Evolutionary conservation across 2,888 invertebrate genomes (phyloP), one percentile per base, ranked within the genome.

Genomic region (Nowickia ferox): DNA sequence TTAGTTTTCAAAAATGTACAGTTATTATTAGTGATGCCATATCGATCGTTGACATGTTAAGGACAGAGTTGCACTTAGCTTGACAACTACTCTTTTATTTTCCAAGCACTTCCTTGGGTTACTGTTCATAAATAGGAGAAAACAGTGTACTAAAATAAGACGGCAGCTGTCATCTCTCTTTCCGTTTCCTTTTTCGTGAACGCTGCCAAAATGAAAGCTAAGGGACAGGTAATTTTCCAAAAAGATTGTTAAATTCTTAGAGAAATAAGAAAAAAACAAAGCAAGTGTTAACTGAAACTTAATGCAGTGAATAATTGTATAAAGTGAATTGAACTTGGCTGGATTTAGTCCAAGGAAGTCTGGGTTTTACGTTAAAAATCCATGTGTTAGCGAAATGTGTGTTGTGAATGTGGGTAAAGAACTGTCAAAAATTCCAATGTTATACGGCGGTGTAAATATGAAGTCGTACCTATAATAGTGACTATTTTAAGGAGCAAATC

Each of bases 141-240:
- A 51, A 19, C 51, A 22, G 13, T 42, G 69, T 82, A 53, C 82
- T 82, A 82, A 83, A 80, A 17, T 78, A 61, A 68, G 61, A 71
- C 80, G 48, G 71, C 82, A 84, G 61, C 79, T 85, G 85, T 74
- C 69, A 57, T 8, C 30, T 65, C 76, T 80, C 89, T 92, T 92
- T 92, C 92, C 92, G 92, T 90, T 93, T 94, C 94, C 91, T 92
- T 92, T 91, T 92, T 90, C 89, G 89, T 90, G 89, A 89, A 90
- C 91, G 92, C 92, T 91, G 90, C 91, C 91, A 95, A 94, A 94
- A 97, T 97, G 97, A 97, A 96, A 95, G 97, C 97, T 89, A 97
- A 97, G 94, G 97, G 97, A 95, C 96, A 96, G 96, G 97, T 97
- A 92, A 89, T 87, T 86, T 88, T 88, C 82, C 84, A 22, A 10